Evolutionary conservation across 2,888 invertebrate species (phyloP), one percentile per base, ranked within the genome.

Genomic region (Acronicta leporina): DNA sequence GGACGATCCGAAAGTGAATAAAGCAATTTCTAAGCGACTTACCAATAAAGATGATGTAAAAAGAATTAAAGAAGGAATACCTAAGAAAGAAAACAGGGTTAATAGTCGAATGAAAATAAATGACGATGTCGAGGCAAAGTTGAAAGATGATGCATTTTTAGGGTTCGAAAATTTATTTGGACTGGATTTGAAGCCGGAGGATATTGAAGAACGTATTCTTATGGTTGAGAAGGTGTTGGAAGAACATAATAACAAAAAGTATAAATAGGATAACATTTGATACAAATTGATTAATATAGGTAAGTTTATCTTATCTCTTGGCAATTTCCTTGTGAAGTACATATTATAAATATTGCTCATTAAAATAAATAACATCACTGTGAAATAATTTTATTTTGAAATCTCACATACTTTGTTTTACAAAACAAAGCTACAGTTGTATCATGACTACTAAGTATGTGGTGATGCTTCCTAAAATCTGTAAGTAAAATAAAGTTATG

Each of bases 221-320:
- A 69, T 72, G 33, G 75, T 81, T 2, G 86, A 89, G 42, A 72
- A 82, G 48, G 73, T 83, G 41, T 70, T 89, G 38, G 87, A 89
- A 57, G 81, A 87, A 11, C 68, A 87, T 60, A 84, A 88, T 46
- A 81, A 82, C 40, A 77, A 77, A 14, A 79, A 76, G 15, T 64
- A 68, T 14, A 15, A 10, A 1, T 7, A 33, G 6, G 16, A 33
- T 15, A 13, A 16, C 3, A 16, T 35, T 25, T 35, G 8, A 4
- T 20, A 3, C 20, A 0, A 11, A 3, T 15, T 38, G 0, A 5
- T 11, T 0, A 20, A 13, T 13, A 13, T 13, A 11, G 0, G 10
- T 7, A 27, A 27, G 9, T 30, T 33, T 33, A 4, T 33, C 33
- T 11, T 20, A 20, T 20, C 20, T 20, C 20, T 33, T 11, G 10